Evolutionary conservation across 2,113 vertebrate genomes (phyloP), one percentile per base, ranked within the genome.

Genomic region (Syrmaticus mikado): DNA sequence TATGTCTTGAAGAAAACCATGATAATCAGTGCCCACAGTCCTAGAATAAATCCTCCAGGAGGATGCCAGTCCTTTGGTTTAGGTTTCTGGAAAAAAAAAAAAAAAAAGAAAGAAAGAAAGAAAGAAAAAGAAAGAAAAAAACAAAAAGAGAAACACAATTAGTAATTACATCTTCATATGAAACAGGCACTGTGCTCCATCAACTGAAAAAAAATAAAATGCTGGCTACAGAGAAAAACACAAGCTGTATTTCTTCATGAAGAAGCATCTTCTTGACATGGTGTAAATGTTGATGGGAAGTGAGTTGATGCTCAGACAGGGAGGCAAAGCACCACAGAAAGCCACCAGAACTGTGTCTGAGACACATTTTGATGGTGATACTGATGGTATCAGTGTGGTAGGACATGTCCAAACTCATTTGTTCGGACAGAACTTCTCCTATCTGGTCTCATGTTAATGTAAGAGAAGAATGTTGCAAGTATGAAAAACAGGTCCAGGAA

Each of bases 1-100:
- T 99, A 99, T 12, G 98, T 98, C 98, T 99, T 98, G 95, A 99
- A 99, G 98, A 99, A 99, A 92, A 99, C 98, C 97, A 99, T 98
- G 84, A 99, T 98, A 96, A 99, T 99, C 75, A 99, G 97, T 19
- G 99, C 98, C 99, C 99, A 99, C 41, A 99, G 97, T 86, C 99
- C 99, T 82, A 99, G 98, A 98, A 99, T 99, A 97, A 99, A 99
- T 65, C 99, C 99, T 25, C 99, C 99, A 9, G 99, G 99, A 91
- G 99, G 99, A 94, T 99, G 99, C 99, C 99, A 99, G 92, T 99
- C 98, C 92, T 98, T 99, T 96, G 97, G 98, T 92, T 99, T 99
- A n/a, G 99, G 99, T 97, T 99, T 99, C 99, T 99, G 97, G 10
- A 94, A 96, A 90, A 94, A 32, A 93, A 17, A 25, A 55, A 89